A percentile compares a stretch with the other conserved stretches of the same genome.
Conservation (phyloP, 2,113 vertebrate genomes). For the Oreotrochilus melanogaster region DNA sequence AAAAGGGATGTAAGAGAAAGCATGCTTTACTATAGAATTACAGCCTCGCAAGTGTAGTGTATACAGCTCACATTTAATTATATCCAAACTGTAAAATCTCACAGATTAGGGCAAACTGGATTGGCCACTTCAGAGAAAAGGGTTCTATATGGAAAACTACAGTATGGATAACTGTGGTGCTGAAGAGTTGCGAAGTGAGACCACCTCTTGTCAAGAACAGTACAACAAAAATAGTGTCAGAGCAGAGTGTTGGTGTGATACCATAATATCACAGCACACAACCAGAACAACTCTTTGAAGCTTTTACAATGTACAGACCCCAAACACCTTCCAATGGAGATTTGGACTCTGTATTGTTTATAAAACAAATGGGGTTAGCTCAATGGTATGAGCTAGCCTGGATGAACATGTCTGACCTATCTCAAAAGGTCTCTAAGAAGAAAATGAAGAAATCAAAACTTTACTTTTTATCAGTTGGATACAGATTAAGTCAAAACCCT, state of each 20-base stretch:
- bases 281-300: background rate
- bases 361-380: background rate
- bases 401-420: background rate
- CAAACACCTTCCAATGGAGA: background rate
- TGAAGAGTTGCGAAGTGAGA: background rate
- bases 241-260: background rate
- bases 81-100: background rate
- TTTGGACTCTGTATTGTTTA: accelerated
- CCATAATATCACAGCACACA: background rate
- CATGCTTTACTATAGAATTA: background rate
- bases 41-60: background rate
- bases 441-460: background rate
- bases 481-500: background rate
- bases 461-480: background rate
- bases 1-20: background rate
- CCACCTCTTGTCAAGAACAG: background rate
- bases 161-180: background rate
- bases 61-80: background rate
- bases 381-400: background rate
- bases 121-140: background rate
- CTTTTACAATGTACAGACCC: background rate
- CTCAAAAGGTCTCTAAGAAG: background rate
- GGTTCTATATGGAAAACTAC: background rate
- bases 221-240: background rate
- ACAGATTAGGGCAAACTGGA: background rate